Base-by-base conservation (phyloP, 1,140 invertebrate genomes). In the Tetraneura akinire region DNA sequence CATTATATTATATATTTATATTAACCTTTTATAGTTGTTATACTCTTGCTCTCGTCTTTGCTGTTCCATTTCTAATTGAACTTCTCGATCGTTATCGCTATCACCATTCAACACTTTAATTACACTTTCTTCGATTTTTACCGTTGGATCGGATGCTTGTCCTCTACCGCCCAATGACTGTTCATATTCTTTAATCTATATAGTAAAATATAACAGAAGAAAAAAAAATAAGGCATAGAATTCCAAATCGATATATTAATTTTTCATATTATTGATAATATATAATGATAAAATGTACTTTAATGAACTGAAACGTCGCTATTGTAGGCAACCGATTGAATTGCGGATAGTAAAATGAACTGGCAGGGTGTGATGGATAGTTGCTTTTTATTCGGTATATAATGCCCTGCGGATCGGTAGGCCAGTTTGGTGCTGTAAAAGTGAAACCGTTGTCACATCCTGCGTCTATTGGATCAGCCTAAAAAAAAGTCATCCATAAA, bases 361-460 rank as follows among this genome's bases (percentile, higher is more conserved):
- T 94, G 26, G 94, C 94, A 9, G 93, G 93, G 87, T 98, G 94
- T 80, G 92, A 91, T n/a, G 96, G 95, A 87, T 92, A 93, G 80
- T 91, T 90, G 45, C 94, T 93, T 29, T 96, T 97, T 86, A 98
- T 96, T 83, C 91, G 90, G 85, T 94, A 94, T 70, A 97, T 94
- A 82, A 93, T 92, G 82, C 94, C 94, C 85, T 93, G 93, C 0
- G 96, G 96, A 80, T 93, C 91, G 3, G 95, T 96, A 55, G 93
- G 91, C 91, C 94, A 95, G 87, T 98, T 97, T 45, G 94, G 93
- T 42, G 96, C 95, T 81, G 96, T 98, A 86, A 98, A 99, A 73
- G 96, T 96, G 85, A 96, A 94, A 0, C 97, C 97, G 86, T 96
- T 96, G 88, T 98, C 96, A 42, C 96, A 98, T 60, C 97, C 97